These are phyloP conservation scores for Rhynchomys soricoides DNA, from an alignment of 2,113 vertebrate genomes.

Conservation along the genomic window DNA sequence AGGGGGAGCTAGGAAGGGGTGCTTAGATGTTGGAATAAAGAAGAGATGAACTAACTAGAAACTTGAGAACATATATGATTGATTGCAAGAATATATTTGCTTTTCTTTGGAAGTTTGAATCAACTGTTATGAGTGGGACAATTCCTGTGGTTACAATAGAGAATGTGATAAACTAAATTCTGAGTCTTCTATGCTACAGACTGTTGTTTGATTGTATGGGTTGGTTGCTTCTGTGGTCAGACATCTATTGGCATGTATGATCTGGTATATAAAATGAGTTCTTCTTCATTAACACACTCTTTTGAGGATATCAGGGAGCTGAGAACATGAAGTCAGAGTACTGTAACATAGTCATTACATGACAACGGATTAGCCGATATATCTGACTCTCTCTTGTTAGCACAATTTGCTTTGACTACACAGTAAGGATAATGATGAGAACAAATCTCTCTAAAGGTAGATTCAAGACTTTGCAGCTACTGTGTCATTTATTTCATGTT, in stretches of 20 bases:
- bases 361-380: background rate
- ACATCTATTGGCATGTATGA: background rate
- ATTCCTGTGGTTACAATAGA: background rate
- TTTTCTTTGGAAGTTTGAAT: background rate
- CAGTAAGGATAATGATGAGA: background rate
- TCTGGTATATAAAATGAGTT: background rate
- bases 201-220: background rate
- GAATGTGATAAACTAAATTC: background rate
- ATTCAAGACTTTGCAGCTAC: background rate
- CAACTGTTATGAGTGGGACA: background rate
- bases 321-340: background rate
- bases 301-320: background rate
- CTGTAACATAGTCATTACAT: background rate
- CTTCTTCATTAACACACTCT: slow-evolving; percentile 8
- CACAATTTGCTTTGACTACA: background rate
- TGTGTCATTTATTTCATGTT: background rate
- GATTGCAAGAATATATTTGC: background rate
- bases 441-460: background rate
- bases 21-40: background rate
- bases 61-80: background rate
- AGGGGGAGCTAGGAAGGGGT: background rate
- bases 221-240: background rate
- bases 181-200: background rate
- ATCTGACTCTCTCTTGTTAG: background rate
- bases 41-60: background rate